Conservation (phyloP, 2,888 invertebrate genomes). For the Xestia c-nigrum region DNA sequence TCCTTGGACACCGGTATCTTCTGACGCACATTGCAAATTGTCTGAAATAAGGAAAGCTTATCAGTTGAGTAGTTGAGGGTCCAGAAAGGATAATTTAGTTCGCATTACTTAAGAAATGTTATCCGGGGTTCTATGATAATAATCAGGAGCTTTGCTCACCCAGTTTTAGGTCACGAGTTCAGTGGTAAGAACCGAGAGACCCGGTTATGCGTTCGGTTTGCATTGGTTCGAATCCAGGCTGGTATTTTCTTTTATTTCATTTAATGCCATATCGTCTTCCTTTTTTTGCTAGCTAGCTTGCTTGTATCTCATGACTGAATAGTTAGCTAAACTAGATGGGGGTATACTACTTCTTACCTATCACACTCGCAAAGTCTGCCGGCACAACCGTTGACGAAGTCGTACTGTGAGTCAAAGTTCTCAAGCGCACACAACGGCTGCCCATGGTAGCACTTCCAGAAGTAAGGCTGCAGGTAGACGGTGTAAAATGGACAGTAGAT, state of each 20-base stretch:
- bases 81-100: too few relatives aligned
- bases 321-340: not conserved
- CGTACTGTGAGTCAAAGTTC: slow-evolving; percentile 78
- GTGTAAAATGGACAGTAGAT: slow-evolving; percentile 95
- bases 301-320: not conserved
- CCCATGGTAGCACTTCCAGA: slow-evolving; percentile 96
- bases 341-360: slow-evolving; percentile 76
- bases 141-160: too few relatives aligned
- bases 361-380: slow-evolving; percentile 96
- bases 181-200: too few relatives aligned
- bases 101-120: too few relatives aligned
- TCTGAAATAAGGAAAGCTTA: slow-evolving; percentile 57
- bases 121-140: too few relatives aligned
- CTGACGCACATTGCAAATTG: slow-evolving; percentile 94
- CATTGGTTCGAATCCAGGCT: not conserved
- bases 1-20: slow-evolving; percentile 93
- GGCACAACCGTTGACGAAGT: slow-evolving; percentile 92
- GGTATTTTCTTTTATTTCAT: not conserved
- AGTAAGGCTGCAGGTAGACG: slow-evolving; percentile 96
- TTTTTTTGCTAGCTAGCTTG: not conserved
- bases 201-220: too few relatives aligned
- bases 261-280: not conserved
- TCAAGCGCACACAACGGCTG: slow-evolving; percentile 94
- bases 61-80: not conserved
- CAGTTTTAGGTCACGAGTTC: too few relatives aligned